Percentiles rank a stretch among this genome's conserved stretches.
Evolutionary conservation across 2,113 vertebrate genomes (phyloP).

Genomic region (Helogale parvula): DNA sequence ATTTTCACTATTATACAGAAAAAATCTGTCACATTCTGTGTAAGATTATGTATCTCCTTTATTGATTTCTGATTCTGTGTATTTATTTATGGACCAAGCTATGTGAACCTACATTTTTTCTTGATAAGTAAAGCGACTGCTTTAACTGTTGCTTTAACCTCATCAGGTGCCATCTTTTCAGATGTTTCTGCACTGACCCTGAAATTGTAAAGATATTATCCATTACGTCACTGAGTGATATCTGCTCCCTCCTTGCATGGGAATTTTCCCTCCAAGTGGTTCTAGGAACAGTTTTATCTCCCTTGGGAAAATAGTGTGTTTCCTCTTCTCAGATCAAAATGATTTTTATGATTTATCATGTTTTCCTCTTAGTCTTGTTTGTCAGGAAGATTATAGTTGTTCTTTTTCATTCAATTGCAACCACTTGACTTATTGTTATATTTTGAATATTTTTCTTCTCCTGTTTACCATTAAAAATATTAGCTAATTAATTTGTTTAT

Average conservation of each 20-base stretch:
- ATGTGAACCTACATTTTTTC: background rate
- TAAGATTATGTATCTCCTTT: background rate
- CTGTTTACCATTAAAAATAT: background rate
- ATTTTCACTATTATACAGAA: background rate
- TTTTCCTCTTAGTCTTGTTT: conserved; percentile 19
- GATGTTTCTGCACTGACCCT: background rate
- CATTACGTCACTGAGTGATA: background rate
- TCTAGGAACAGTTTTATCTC: conserved; percentile 52
- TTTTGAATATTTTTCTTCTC: conserved; percentile 52
- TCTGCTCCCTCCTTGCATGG: background rate
- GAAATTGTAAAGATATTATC: background rate
- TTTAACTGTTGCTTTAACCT: background rate
- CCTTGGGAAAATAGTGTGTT: conserved; percentile 53
- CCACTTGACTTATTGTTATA: conserved; percentile 10
- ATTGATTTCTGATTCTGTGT: background rate
- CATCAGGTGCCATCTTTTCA: background rate
- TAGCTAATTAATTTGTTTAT: conserved; percentile 5
- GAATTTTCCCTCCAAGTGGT: conserved; percentile 8
- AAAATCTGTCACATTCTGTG: background rate
- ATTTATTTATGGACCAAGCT: background rate
- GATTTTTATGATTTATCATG: background rate
- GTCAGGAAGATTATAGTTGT: background rate
- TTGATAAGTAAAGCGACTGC: background rate
- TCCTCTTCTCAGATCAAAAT: conserved; percentile 56
- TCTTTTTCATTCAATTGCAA: background rate